Percentiles rank a stretch among this genome's conserved stretches.
phyloP scores from a whole-genome alignment of 1,140 invertebrate species.

The Magallana angulata region DNA sequence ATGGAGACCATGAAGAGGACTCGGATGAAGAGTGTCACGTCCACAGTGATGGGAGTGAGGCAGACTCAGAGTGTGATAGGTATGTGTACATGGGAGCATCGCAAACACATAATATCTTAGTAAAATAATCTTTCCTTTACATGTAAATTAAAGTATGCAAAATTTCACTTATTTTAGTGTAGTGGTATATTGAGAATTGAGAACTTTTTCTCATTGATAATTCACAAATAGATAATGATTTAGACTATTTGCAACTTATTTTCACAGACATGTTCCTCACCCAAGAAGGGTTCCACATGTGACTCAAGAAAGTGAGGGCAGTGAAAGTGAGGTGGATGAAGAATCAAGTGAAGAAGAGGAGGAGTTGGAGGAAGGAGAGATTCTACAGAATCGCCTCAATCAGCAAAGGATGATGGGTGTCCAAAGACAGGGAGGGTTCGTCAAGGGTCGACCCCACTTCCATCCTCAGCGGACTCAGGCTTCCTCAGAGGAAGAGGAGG shows the following conservation, averaged over 20 bases:
- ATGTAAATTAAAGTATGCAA: no score
- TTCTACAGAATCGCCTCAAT: slow-evolving; percentile 31
- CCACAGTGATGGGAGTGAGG: slow-evolving; percentile 56
- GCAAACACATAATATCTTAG: no score
- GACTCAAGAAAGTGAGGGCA: slow-evolving; percentile 52
- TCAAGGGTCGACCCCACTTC: slow-evolving; percentile 29
- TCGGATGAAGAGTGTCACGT: slow-evolving; percentile 64
- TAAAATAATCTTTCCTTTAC: no score
- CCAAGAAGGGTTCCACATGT: slow-evolving; percentile 40
- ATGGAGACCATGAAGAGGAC: slow-evolving; percentile 77
- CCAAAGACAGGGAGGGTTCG: slow-evolving; percentile 32
- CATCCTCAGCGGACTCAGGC: slow-evolving; percentile 48
- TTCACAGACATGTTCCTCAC: slow-evolving; percentile 50
- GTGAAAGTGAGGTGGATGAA: slow-evolving; percentile 62
- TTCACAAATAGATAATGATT: no score
- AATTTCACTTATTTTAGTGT: no score
- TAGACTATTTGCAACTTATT: no score
- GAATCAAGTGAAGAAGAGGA: slow-evolving; percentile 68
- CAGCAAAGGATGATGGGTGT: slow-evolving; percentile 57
- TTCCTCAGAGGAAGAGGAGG: slow-evolving; percentile 67
- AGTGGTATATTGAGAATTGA: no score
- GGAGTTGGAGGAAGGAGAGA: slow-evolving; percentile 50
- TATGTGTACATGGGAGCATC: neutral
- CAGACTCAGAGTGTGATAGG: slow-evolving; percentile 48
- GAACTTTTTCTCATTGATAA: no score